phyloP scores from a whole-genome alignment of 35 echinoderm and acorn worm species.

The Apostichopus japonicus region DNA sequence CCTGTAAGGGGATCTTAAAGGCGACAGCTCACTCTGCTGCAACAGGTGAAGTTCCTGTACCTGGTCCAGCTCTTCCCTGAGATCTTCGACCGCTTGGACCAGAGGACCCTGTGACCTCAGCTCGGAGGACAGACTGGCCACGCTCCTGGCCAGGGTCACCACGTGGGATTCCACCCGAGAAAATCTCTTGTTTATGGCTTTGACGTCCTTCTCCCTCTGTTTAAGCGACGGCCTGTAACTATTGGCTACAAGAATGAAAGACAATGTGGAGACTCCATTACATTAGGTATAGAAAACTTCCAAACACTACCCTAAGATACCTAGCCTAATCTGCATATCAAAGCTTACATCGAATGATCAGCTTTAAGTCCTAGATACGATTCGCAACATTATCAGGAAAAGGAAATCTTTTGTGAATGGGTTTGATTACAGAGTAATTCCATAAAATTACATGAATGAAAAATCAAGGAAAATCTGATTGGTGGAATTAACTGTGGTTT shows the following conservation, averaged over 20 bases:
- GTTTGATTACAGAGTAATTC: neutral
- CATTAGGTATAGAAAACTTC: neutral
- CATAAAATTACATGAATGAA: neutral
- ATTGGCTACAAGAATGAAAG: neutral
- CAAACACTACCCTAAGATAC: neutral
- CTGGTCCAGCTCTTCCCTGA: conserved; percentile 75
- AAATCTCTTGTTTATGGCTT: conserved; percentile 84
- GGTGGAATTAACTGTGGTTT: no score
- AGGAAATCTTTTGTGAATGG: no score
- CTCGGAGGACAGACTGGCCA: conserved; percentile 94
- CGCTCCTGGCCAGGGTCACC: conserved; percentile 95
- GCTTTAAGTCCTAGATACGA: no score
- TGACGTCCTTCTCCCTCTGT: conserved; percentile 88
- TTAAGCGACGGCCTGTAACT: conserved; percentile 60
- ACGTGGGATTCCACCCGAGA: conserved; percentile 92
- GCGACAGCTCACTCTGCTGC: conserved; percentile 1
- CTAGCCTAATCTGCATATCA: neutral
- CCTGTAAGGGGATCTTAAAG: neutral
- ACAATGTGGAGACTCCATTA: no score
- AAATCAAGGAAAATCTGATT: no score
- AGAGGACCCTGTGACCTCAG: conserved; percentile 83
- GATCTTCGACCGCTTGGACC: conserved; percentile 67
- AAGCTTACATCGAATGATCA: no score
- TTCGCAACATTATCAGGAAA: no score
- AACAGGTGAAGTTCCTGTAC: conserved; percentile 68